Evolutionary conservation across 2,888 invertebrate species (phyloP), one percentile per base, ranked within the genome.

Genomic region (Drosophila colorata): DNA sequence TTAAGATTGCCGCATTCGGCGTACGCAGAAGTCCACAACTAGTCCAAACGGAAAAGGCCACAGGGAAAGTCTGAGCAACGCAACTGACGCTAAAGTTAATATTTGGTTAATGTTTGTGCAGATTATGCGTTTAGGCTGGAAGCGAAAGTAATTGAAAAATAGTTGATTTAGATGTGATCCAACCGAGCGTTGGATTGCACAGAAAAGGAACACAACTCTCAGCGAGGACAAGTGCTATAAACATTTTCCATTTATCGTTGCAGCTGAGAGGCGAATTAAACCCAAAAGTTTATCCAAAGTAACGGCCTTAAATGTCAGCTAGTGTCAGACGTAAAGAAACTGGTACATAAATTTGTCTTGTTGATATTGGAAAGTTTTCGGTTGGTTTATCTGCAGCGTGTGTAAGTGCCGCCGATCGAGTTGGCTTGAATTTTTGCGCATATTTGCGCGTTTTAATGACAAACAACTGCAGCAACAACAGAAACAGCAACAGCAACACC

Each of bases 391-490:
- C 48, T 68, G 40, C 58, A 58, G 28, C 44, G 46, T n/a, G n/a
- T n/a, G 43, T 41, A 69, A 77, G 58, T 75, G 76, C 72, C 64
- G 48, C 37, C 28, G 66, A 48, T 53, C 55, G 55, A 59, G 43
- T 70, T 58, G 56, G 23, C 43, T 63, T 71, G 18, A 58, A 37
- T 65, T 57, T 72, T 76, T 38, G 66, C 69, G 84, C 88, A 84
- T 86, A 61, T 83, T 88, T 86, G 72, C 72, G 84, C 83, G 75
- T 88, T 78, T 84, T 71, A 66, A 71, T 71, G 67, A 55, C 69
- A 59, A 65, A 53, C 33, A 59, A 37, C 48, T 65, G 31, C 48
- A 69, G 59, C 49, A 58, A 20, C 35, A 35, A 40, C 40, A 48
- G n/a, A n/a, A n/a, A 33, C 46, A 55, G 8, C 60, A 41, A 28